phyloP scores from a whole-genome alignment of 2,888 invertebrate species.

The Drosophila prostipennis region DNA sequence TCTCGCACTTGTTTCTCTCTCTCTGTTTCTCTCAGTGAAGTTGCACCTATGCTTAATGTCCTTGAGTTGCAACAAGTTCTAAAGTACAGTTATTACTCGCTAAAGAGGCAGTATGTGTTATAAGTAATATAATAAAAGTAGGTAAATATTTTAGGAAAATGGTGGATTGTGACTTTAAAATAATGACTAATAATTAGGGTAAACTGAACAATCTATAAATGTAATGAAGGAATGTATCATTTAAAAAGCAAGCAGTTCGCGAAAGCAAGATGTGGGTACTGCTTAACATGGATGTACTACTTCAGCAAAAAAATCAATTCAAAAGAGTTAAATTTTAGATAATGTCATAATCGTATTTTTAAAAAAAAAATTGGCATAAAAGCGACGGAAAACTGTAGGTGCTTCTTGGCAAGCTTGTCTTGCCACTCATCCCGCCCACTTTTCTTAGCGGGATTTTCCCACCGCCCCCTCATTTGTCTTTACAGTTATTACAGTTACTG shows the following conservation, averaged over 20 bases:
- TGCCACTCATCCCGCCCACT: slow-evolving; percentile 14
- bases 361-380: neutral
- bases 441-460: slow-evolving; percentile 4
- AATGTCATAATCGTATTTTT: neutral
- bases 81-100: slow-evolving; percentile 12
- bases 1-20: neutral
- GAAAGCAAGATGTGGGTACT: too few species aligned
- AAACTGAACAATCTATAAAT: too few species aligned
- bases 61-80: slow-evolving; percentile 21
- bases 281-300: neutral
- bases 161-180: neutral
- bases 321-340: neutral
- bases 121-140: too few species aligned
- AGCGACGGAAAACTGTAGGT: neutral
- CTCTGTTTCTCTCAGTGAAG: slow-evolving; percentile 1
- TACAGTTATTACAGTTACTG: slow-evolving; percentile 27
- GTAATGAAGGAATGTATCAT: too few species aligned
- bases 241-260: too few species aligned
- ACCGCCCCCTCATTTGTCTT: slow-evolving; percentile 17
- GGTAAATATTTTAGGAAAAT: too few species aligned
- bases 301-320: neutral
- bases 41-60: slow-evolving; percentile 18
- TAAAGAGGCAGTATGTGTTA: neutral
- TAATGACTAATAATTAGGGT: neutral
- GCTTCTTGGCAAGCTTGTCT: slow-evolving; percentile 2